Base-by-base conservation (phyloP, 2,888 invertebrate genomes). In the Agrochola circellaris region DNA sequence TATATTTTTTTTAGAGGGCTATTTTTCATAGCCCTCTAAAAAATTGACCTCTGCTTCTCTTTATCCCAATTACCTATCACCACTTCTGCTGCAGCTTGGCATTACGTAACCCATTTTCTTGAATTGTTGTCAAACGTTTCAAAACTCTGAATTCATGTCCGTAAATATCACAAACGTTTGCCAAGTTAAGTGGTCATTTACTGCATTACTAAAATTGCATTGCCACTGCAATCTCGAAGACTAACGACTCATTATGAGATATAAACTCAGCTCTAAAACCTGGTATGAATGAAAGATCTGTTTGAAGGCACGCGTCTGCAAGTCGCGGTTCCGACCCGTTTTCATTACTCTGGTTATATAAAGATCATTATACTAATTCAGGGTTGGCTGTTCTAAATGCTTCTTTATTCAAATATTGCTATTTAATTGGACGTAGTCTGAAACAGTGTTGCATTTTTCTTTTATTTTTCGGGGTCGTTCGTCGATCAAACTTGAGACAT, bases 281-380 rank as follows among this genome's bases (percentile, higher is more conserved):
- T 66, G 30, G 64, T 77, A 80, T 88, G 80, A 82, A 86, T 84
- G 82, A 83, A 81, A 66, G 58, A 69, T 77, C 66, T 84, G 81
- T 83, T 82, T 86, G 79, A 83, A 72, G 75, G 60, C 54, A 56
- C 67, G 68, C 77, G 71, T 58, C 69, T 64, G 71, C 34, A 34
- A 75, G 79, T 68, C 64, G 73, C 51, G 66, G 62, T 72, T 79
- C 71, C 26, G 80, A 77, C 78, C 76, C 73, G 62, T 75, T 79
- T 80, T 77, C 80, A 84, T 87, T 81, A 79, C 77, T 61, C 48
- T 38, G 68, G 58, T 75, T 79, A 73, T 78, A 79, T 81, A 68
- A 82, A 75, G 77, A 77, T 74, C 74, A 69, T 78, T 74, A 83
- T 66, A 67, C 70, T 68, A n/a, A n/a, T 60, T 23, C 77, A 81